Base-by-base conservation (phyloP, 1,140 invertebrate species). In the Holcopasites calliopsidis region DNA sequence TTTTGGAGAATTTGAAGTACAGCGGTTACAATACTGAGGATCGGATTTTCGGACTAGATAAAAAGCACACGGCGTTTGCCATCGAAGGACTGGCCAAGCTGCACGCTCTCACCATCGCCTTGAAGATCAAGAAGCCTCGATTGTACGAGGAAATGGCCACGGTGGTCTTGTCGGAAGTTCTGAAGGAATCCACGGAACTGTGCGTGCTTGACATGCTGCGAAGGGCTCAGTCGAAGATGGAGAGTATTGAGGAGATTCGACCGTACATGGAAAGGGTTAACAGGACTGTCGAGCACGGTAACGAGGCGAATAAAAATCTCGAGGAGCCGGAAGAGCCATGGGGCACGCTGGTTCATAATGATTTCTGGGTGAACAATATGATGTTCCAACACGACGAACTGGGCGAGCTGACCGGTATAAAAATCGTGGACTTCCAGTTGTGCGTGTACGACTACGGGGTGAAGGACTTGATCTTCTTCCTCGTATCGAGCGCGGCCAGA, bases 331-430 rank as follows among this genome's bases (percentile, higher is more conserved):
- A 86, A 31, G 88, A 91, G 49, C 86, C 87, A 0, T 94, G 92
- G 87, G 88, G 85, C 2, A 93, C 93, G 1, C 84, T 93, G 23
- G 88, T 91, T 0, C 94, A 95, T 71, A 91, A 91, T 11, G 94
- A 95, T 83, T 92, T 94, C 62, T 95, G 94, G 94, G 91, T 92
- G 1, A 95, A 94, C 81, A 95, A 95, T 79, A 92, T 94, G 77
- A 92, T 95, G 91, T 92, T 91, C 57, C 84, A 85, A 18, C 87
- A 90, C n/a, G 87, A 92, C 83, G 85, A 88, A 44, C 62, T 54
- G 16, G 90, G 4, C 3, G 83, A 89, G 11, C 89, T 92, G 0
- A 31, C 87, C 0, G 89, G 91, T 33, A 89, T 94, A 77, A 94
- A 94, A 86, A 93, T 95, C 16, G 92, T 95, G 0, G 94, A 95